Percentiles rank a stretch among this genome's conserved stretches.
These are phyloP conservation scores for Ametastegia equiseti DNA, from an alignment of 2,888 invertebrate species.

Conservation along the genomic window DNA sequence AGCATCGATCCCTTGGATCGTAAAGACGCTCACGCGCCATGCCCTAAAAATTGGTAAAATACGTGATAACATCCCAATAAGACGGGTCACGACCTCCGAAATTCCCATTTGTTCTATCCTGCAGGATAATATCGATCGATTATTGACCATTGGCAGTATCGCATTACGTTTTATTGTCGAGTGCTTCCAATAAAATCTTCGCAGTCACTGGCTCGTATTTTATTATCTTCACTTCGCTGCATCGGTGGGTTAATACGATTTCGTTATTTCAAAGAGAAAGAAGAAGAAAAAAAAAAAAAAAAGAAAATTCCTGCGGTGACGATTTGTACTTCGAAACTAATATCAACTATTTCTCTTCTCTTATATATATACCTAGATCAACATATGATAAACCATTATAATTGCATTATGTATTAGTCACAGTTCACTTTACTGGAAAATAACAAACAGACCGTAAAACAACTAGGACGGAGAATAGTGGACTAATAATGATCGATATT, in stretches of 20 bases:
- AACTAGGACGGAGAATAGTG: background rate
- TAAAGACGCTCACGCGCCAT: background rate
- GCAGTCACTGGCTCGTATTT: constrained; percentile 15
- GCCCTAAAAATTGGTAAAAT: background rate
- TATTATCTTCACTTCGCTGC: background rate
- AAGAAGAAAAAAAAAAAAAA: background rate
- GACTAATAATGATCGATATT: constrained; percentile 5
- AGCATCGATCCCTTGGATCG: background rate
- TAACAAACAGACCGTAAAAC: background rate
- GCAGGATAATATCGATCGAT: constrained; percentile 9
- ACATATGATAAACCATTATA: background rate
- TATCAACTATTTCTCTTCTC: background rate
- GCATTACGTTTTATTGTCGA: constrained; percentile 32
- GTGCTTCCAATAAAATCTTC: constrained; percentile 28
- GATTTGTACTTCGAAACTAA: background rate
- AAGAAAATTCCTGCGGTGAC: background rate
- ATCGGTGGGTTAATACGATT: background rate
- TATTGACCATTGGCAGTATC: constrained; percentile 19
- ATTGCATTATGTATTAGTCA: no score
- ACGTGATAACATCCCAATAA: background rate
- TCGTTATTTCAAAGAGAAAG: background rate
- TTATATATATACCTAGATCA: no score
- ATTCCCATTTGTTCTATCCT: constrained; percentile 23
- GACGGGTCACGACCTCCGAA: background rate
- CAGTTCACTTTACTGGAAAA: background rate